Conservation (phyloP, 2,888 invertebrate genomes). For the Germaria angustata region DNA sequence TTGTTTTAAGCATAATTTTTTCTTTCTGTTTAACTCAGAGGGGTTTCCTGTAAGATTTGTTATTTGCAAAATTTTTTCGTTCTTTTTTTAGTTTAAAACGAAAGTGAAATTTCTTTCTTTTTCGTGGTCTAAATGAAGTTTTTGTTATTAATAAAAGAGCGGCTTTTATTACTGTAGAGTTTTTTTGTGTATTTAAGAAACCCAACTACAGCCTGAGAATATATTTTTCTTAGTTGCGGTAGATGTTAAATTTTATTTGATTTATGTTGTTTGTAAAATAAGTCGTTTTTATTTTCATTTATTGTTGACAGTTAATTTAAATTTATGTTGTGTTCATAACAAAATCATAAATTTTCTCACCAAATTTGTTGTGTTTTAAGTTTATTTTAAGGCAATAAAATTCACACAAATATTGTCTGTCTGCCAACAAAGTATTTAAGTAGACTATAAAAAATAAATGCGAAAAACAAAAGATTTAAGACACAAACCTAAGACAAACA, state of each 20-base stretch:
- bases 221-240: constrained; percentile 30
- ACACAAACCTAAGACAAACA: constrained; percentile 3
- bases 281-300: constrained; percentile 45
- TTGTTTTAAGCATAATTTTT: constrained; percentile 12
- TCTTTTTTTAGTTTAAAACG: constrained; percentile 44
- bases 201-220: constrained; percentile 56
- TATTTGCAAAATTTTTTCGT: background rate
- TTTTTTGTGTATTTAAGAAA: constrained; percentile 46
- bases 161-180: constrained; percentile 25
- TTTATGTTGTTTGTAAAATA: constrained; percentile 56
- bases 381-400: constrained; percentile 27
- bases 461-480: constrained; percentile 43
- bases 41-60: constrained; percentile 59
- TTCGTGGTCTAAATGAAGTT: constrained; percentile 37
- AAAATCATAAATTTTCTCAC: constrained; percentile 66
- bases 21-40: constrained; percentile 52
- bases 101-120: constrained; percentile 63
- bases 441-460: background rate
- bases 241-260: constrained; percentile 61
- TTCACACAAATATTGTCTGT: constrained; percentile 41
- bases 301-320: constrained; percentile 65
- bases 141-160: constrained; percentile 53
- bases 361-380: constrained; percentile 40
- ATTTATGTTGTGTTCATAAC: constrained; percentile 61
- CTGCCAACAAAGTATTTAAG: background rate